These are phyloP conservation scores for Himalopsyche tibetana DNA, from an alignment of 2,888 invertebrate genomes.

Conservation along the genomic window DNA sequence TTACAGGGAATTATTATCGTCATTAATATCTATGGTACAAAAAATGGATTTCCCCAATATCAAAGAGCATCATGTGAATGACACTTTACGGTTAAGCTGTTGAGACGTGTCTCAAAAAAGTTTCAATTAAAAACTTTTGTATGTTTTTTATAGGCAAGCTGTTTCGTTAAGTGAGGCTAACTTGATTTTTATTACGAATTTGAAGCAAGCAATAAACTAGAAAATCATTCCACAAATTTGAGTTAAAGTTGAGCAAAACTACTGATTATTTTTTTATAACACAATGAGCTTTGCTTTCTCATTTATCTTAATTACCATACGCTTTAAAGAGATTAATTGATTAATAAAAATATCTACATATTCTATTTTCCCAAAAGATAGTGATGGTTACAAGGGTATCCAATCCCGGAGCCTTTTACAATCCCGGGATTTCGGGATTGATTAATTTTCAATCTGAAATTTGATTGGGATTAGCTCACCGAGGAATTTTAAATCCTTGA, in stretches of 20 bases:
- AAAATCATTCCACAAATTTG: background rate
- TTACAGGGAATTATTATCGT: background rate
- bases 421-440: no score
- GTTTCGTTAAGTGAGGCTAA: background rate
- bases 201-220: background rate
- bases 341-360: background rate
- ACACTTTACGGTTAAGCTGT: background rate
- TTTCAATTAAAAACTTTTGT: background rate
- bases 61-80: slow-evolving; percentile 32
- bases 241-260: no score
- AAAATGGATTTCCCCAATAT: slow-evolving; percentile 18
- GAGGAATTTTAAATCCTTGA: no score
- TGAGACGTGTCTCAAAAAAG: background rate
- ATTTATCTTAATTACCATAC: background rate
- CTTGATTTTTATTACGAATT: background rate
- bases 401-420: no score
- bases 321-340: background rate
- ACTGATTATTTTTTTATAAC: no score
- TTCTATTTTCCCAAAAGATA: background rate
- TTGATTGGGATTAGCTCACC: no score
- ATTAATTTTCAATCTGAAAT: no score
- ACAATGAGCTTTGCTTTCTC: no score
- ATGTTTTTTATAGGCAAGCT: background rate
- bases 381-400: background rate
- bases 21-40: background rate